Evolutionary conservation across 2,113 vertebrate species (phyloP), one percentile per base, ranked within the genome.

Genomic region (Heliornis fulica): DNA sequence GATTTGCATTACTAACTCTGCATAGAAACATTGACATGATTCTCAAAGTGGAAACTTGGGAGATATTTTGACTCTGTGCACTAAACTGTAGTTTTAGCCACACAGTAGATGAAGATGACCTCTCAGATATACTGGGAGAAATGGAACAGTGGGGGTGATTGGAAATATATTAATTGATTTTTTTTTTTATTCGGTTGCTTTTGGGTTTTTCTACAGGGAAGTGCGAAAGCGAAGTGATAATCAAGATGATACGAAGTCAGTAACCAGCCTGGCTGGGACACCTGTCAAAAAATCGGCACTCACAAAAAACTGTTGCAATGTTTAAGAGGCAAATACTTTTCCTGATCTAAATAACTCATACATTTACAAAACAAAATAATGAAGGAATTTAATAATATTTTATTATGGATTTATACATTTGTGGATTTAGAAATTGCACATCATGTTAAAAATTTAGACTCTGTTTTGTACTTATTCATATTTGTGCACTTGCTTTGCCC

Each of bases 221-320:
- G 99, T 99, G 48, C 98, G 98, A 83, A 99, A 99, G 95, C 97
- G 98, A 70, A 95, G 97, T 15, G 95, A 97, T 54, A 97, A 96
- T 48, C 96, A 96, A 71, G 98, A 98, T 40, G 98, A 98, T 54
- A 89, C 88, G 26, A 98, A 94, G 75, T 98, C 98, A 11, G 94
- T 99, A 70, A 97, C 98, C 32, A 98, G 75, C 48, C 97, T 99
- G 83, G 89, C 96, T 54, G 92, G 96, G 59, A 95, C 88, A 46
- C 87, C 97, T 76, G 97, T 97, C 75, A 99, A 95, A 96, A 99
- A 98, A 82, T 96, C 98, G 1, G 41, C 97, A 8, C 97, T 98
- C 78, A 97, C 89, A 45, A 98, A 98, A 94, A 98, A 95, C 93
- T 99, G 99, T 92, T 99, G 99, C 96, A 98, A 48, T 79, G 74